Conservation (phyloP, 2,888 invertebrate species). For the Athripsodes cinereus region DNA sequence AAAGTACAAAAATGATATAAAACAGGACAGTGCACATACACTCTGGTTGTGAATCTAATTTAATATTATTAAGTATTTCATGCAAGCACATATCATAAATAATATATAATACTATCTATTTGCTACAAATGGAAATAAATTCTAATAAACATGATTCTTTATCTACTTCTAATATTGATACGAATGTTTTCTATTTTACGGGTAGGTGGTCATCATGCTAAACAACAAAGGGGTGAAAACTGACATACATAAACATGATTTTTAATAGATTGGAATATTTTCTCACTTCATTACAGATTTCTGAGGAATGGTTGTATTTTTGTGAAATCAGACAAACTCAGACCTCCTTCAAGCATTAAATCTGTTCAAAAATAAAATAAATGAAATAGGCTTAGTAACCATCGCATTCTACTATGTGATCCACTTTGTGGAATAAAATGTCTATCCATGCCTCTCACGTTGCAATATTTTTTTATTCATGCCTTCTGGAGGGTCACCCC, state of each 20-base stretch:
- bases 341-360: constrained; percentile 46
- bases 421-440: neutral
- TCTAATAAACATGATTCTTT: too few relatives aligned
- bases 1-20: too few relatives aligned
- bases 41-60: too few relatives aligned
- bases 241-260: too few relatives aligned
- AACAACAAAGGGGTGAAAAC: neutral
- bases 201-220: constrained; percentile 8
- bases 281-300: constrained; percentile 40
- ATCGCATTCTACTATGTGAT: neutral
- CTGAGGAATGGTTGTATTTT: constrained; percentile 47
- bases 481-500: neutral
- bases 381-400: neutral
- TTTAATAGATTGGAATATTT: constrained; percentile 3
- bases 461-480: neutral
- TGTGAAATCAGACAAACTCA: constrained; percentile 47
- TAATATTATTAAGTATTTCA: too few relatives aligned
- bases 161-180: too few relatives aligned
- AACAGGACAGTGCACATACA: too few relatives aligned
- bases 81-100: too few relatives aligned
- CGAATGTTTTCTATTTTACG: too few relatives aligned
- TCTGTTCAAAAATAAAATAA: constrained; percentile 35
- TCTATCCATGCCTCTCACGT: neutral
- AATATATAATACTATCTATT: too few relatives aligned
- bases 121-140: too few relatives aligned